Conservation (phyloP, 2,797 vertebrate genomes). For the Steatocranus sp. region DNA sequence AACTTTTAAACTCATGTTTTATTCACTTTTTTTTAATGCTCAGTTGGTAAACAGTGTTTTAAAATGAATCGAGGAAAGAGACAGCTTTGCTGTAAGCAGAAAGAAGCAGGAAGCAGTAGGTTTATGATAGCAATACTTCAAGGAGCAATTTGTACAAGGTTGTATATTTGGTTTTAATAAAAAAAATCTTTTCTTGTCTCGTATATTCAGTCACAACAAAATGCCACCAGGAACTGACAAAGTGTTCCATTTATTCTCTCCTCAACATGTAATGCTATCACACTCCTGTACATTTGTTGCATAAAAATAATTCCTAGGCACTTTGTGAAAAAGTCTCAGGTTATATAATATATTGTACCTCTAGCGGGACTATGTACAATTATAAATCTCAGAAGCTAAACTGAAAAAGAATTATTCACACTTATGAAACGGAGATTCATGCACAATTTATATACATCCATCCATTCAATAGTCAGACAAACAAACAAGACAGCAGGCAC, state of each 20-base stretch:
- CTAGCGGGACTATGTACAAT: slow-evolving; percentile 44
- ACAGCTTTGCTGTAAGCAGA: neutral
- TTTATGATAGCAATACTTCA: neutral
- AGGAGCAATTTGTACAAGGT: neutral
- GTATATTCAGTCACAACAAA: slow-evolving; percentile 21
- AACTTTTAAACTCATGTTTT: slow-evolving; percentile 15
- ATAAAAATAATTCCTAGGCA: slow-evolving; percentile 61
- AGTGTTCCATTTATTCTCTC: slow-evolving; percentile 40
- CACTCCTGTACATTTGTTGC: slow-evolving; percentile 42
- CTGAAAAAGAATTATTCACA: slow-evolving; percentile 22
- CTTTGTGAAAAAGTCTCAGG: slow-evolving; percentile 63
- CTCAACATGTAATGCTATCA: slow-evolving; percentile 52
- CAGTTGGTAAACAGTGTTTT: slow-evolving; percentile 33
- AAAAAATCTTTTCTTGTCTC: slow-evolving; percentile 29
- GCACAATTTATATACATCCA: slow-evolving; percentile 9
- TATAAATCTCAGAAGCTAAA: slow-evolving; percentile 32
- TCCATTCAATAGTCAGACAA: slow-evolving; percentile 14
- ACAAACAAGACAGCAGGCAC: neutral
- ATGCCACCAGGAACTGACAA: slow-evolving; percentile 19
- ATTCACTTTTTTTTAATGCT: slow-evolving; percentile 9
- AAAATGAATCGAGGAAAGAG: slow-evolving; percentile 25
- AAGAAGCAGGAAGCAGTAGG: neutral
- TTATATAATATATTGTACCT: slow-evolving; percentile 61
- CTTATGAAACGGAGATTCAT: slow-evolving; percentile 6
- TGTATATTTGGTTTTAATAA: slow-evolving; percentile 31